Percentiles rank a stretch among this genome's conserved stretches.
Evolutionary conservation across 2,113 vertebrate genomes (phyloP).

Genomic region (Balaenoptera acutorostrata): DNA sequence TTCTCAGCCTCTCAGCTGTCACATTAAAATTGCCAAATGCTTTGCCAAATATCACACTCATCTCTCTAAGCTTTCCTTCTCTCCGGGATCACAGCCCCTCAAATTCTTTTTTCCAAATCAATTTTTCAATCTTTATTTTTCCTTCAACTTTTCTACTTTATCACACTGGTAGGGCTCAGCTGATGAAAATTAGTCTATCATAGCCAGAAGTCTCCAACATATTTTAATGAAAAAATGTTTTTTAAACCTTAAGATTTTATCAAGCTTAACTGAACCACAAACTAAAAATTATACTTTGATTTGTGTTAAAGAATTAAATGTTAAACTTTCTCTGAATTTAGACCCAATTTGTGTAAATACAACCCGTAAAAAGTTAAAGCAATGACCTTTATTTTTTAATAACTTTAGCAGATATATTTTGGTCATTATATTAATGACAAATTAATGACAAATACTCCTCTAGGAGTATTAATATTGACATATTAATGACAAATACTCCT

Average conservation of each 20-base stretch:
- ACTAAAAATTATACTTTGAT: not conserved
- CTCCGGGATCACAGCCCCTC: not conserved
- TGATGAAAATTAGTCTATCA: not conserved
- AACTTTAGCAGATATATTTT: not conserved
- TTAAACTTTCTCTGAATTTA: not conserved
- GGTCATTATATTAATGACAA: not conserved
- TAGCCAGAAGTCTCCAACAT: not conserved
- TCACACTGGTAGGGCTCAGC: not conserved
- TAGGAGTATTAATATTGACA: not conserved
- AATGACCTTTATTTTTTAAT: not conserved
- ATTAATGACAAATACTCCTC: not conserved
- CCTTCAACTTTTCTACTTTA: not conserved
- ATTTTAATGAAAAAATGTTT: not conserved
- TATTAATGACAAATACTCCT: not conserved
- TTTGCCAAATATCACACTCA: not conserved
- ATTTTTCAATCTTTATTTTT: not conserved
- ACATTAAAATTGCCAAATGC: not conserved
- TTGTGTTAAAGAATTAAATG: not conserved
- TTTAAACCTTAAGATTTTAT: not conserved
- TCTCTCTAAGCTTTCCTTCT: not conserved
- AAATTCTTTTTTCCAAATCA: not conserved
- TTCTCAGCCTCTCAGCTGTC: not conserved
- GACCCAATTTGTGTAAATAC: not conserved
- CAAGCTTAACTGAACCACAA: not conserved
- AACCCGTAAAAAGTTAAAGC: not conserved